These are phyloP conservation scores for Coregonus ussuriensis DNA, from an alignment of 2,797 vertebrate genomes.

Conservation along the genomic window DNA sequence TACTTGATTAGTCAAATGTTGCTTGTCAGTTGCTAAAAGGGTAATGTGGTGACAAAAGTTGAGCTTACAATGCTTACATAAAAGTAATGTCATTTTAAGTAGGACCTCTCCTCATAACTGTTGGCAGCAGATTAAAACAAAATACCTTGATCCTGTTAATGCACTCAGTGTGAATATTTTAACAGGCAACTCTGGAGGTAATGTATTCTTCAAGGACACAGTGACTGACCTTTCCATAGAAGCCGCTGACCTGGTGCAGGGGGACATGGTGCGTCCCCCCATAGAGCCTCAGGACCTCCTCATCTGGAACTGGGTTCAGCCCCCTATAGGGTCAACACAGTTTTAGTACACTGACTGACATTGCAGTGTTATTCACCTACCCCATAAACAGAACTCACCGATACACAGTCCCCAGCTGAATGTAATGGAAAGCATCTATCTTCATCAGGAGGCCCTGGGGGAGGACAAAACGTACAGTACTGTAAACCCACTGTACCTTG, in stretches of 20 bases:
- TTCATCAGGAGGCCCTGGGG: slow-evolving; percentile 84
- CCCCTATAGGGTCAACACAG: slow-evolving; percentile 68
- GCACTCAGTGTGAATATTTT: no score
- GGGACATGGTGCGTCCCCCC: slow-evolving; percentile 83
- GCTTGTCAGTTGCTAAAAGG: slow-evolving; percentile 18
- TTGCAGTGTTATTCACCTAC: background rate
- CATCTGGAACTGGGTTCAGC: slow-evolving; percentile 79
- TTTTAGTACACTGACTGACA: background rate
- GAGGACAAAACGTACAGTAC: background rate
- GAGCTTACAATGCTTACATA: slow-evolving; percentile 39
- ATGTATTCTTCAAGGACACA: background rate
- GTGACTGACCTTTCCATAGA: slow-evolving; percentile 83
- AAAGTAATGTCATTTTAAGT: background rate
- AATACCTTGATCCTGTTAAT: background rate
- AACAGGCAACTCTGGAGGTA: background rate
- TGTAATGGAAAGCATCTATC: slow-evolving; percentile 88
- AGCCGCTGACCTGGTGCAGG: slow-evolving; percentile 83
- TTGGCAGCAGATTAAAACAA: background rate
- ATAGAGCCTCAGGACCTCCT: slow-evolving; percentile 79
- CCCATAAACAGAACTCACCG: slow-evolving; percentile 63
- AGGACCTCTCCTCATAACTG: background rate
- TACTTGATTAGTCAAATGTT: slow-evolving; percentile 1
- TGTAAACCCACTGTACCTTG: background rate
- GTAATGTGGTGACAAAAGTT: slow-evolving; percentile 22
- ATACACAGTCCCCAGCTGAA: slow-evolving; percentile 83